Percentiles rank a stretch among this genome's conserved stretches.
Evolutionary conservation across 1,140 invertebrate species (phyloP).

Genomic region (Trypoxylus dichotomus): DNA sequence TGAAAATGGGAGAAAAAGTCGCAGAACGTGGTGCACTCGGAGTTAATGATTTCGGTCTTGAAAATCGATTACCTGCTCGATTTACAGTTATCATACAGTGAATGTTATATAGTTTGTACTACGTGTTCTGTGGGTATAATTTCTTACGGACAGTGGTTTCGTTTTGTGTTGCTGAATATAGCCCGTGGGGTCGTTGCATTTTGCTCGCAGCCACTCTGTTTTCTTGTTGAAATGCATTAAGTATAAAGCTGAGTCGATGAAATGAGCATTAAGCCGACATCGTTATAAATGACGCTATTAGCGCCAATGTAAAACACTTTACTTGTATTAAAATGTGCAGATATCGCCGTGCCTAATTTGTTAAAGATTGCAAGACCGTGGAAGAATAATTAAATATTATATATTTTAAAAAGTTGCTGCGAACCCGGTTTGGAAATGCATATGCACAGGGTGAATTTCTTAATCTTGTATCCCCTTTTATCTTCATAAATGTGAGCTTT

Average conservation of each 20-base stretch:
- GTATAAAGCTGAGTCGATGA: background rate
- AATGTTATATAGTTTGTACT: background rate
- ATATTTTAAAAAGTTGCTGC: too few relatives aligned
- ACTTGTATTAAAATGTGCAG: background rate
- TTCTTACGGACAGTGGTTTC: background rate
- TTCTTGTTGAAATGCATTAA: background rate
- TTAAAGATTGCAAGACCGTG: background rate
- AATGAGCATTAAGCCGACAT: background rate
- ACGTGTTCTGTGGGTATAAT: background rate
- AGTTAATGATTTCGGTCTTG: conserved; percentile 6
- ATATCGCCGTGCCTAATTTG: background rate
- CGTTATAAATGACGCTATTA: background rate
- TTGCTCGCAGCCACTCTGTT: background rate
- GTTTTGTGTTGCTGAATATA: background rate
- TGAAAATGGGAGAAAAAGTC: background rate
- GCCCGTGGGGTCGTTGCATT: background rate
- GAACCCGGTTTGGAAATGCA: too few relatives aligned
- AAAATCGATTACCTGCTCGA: background rate
- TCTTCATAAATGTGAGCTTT: too few relatives aligned
- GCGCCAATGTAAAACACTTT: background rate
- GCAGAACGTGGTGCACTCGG: background rate
- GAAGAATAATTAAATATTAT: background rate
- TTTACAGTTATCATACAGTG: background rate
- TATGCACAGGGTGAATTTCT: too few relatives aligned
- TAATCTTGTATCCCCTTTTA: too few relatives aligned